Conservation (phyloP, 2,113 vertebrate genomes). For the Cervus canadensis region DNA sequence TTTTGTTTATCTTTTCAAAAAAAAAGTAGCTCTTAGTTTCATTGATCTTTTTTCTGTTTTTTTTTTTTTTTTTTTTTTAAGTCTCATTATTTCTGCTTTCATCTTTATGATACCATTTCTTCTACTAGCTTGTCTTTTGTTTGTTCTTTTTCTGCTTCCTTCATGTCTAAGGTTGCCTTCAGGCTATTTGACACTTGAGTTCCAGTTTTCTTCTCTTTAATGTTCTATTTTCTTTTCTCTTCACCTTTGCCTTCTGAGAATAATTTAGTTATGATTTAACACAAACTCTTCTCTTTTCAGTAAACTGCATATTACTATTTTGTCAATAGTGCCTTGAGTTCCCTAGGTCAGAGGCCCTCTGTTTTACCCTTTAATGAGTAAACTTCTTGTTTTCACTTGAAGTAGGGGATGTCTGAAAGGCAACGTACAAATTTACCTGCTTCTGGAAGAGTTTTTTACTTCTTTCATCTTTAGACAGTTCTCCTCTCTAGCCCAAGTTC, state of each 20-base stretch:
- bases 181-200: neutral
- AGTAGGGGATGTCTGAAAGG: neutral
- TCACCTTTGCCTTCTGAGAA: neutral
- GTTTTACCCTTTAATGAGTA: neutral
- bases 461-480: neutral
- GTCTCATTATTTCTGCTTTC: neutral
- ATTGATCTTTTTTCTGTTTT: neutral
- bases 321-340: neutral
- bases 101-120: neutral
- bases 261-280: neutral
- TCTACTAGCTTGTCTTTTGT: neutral
- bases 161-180: neutral
- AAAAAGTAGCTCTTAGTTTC: neutral
- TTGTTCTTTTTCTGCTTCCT: neutral
- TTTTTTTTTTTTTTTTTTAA: neutral
- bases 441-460: neutral
- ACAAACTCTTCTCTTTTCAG: neutral
- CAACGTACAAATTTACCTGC: neutral
- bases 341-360: neutral
- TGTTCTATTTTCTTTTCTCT: neutral
- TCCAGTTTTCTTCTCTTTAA: neutral
- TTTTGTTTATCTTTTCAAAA: neutral
- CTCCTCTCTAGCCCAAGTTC: neutral
- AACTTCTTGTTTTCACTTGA: neutral
- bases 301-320: neutral